A percentile compares a stretch with the other conserved stretches of the same genome.
Evolutionary conservation across 2,888 invertebrate genomes (phyloP).

Genomic region (Tenthredo distinguenda): DNA sequence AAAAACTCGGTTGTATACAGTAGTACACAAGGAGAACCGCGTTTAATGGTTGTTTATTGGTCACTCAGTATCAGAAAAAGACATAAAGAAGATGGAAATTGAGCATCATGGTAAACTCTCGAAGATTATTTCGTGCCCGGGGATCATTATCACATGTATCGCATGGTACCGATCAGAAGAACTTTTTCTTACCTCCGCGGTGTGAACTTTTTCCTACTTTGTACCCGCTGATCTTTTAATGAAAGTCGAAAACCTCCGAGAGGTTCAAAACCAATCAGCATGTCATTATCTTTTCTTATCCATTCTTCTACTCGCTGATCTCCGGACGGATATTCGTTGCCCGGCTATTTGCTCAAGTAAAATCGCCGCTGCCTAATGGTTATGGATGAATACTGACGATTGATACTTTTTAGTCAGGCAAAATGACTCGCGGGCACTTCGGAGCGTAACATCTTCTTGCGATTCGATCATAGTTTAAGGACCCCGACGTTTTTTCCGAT

Average conservation of each 20-base stretch:
- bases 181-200: background rate
- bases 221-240: background rate
- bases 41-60: constrained; percentile 34
- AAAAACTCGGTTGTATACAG: background rate
- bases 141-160: constrained; percentile 6
- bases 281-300: background rate
- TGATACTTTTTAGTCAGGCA: background rate
- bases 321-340: background rate
- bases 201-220: background rate
- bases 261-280: background rate
- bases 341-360: background rate
- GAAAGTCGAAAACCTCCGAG: background rate
- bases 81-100: constrained; percentile 5
- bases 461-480: background rate
- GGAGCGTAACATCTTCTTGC: constrained; percentile 19
- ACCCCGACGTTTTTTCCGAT: background rate
- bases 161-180: background rate
- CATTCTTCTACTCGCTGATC: background rate
- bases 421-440: constrained; percentile 6
- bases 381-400: background rate
- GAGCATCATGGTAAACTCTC: background rate
- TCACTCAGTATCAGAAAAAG: constrained; percentile 12
- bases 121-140: constrained; percentile 10
- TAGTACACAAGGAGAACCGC: constrained; percentile 1
- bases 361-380: background rate